Percentiles rank a stretch among this genome's conserved stretches.
These are phyloP conservation scores for Gryllus longicercus DNA, from an alignment of 2,888 invertebrate genomes.

Conservation along the genomic window DNA sequence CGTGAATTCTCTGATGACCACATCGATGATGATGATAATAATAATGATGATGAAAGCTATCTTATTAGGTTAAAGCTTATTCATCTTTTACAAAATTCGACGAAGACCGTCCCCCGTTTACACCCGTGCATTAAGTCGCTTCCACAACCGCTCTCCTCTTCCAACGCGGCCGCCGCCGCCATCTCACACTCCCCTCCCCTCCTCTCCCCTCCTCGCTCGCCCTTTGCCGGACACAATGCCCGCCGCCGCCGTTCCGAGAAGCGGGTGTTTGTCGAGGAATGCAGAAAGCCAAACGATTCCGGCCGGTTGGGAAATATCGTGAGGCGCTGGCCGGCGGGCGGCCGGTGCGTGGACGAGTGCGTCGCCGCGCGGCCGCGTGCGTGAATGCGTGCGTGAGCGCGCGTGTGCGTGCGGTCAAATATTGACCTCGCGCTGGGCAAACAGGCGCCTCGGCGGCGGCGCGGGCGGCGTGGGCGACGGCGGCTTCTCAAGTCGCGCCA, in stretches of 20 bases:
- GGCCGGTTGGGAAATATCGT: background rate
- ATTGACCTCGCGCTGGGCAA: constrained; percentile 4
- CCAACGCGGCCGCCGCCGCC: no score
- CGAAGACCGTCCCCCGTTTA: no score
- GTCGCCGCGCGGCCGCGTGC: background rate
- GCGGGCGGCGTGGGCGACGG: background rate
- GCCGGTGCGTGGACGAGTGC: no score
- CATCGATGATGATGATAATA: no score
- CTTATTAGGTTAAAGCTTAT: no score
- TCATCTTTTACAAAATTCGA: no score
- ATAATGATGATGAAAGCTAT: no score
- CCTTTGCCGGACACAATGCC: background rate
- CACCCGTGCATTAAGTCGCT: no score
- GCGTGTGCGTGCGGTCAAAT: constrained; percentile 17
- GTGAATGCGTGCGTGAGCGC: background rate
- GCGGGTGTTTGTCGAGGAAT: background rate
- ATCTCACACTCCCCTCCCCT: background rate
- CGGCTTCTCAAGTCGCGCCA: constrained; percentile 1
- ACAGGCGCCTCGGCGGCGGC: background rate
- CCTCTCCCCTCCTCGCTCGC: background rate
- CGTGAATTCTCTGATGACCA: no score
- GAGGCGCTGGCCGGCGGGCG: background rate
- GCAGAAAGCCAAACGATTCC: background rate
- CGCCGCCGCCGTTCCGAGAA: background rate
- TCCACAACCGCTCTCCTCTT: no score